A percentile compares a stretch with the other conserved stretches of the same genome.
phyloP scores from a whole-genome alignment of 2,888 invertebrate genomes.

The Hirtodrosophila confusa region DNA sequence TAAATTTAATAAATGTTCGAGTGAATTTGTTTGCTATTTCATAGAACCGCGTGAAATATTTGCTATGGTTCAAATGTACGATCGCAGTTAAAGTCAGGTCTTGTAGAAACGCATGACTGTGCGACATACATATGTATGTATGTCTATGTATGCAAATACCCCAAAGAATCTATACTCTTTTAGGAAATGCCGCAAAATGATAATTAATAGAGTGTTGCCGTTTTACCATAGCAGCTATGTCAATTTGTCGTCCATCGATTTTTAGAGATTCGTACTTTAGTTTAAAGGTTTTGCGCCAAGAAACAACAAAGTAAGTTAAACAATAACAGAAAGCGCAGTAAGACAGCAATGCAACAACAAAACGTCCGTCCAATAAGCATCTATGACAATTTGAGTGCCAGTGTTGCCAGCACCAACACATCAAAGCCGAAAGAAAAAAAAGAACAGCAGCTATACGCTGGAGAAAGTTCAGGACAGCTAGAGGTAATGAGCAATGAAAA shows the following conservation, averaged over 20 bases:
- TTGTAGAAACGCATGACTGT: too few relatives aligned
- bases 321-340: conserved; percentile 10
- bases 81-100: too few relatives aligned
- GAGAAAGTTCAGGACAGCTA: conserved; percentile 18
- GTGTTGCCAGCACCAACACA: conserved; percentile 28
- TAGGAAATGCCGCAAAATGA: conserved; percentile 32
- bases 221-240: conserved; percentile 2
- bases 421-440: conserved; percentile 60
- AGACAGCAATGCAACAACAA: conserved; percentile 66
- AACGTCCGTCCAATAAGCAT: conserved; percentile 82
- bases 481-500: conserved; percentile 17
- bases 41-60: too few relatives aligned
- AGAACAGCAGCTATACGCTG: conserved; percentile 8
- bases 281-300: neutral
- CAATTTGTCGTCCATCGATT: neutral
- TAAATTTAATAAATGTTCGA: too few relatives aligned
- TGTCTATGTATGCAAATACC: neutral
- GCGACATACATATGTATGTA: neutral
- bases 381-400: conserved; percentile 82
- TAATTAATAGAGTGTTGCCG: neutral
- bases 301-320: conserved; percentile 2
- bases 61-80: too few relatives aligned
- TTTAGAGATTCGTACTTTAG: too few relatives aligned
- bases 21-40: too few relatives aligned
- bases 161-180: neutral